Base-by-base conservation (phyloP, 2,113 vertebrate genomes). In the Sander lucioperca region DNA sequence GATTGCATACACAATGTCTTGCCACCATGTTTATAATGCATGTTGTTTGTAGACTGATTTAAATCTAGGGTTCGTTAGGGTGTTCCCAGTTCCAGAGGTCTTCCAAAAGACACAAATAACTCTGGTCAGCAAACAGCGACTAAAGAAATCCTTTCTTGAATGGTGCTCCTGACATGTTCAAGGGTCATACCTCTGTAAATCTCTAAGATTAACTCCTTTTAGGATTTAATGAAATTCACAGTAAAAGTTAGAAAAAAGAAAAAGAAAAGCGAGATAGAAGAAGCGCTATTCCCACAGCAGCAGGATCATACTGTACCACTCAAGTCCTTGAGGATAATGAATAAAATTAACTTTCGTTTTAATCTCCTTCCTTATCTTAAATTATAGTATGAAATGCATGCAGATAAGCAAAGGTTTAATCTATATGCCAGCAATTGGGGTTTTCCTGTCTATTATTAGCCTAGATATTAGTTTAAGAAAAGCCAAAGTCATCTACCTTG, bases 281-380 rank as follows among this genome's bases (percentile, higher is more conserved):
- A 85, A 67, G 65, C 30, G 23, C 64, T 74, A 43, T 81, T 85
- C 56, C 81, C 63, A 18, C 25, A 57, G 80, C 75, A 77, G 39
- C 33, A 59, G 62, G 77, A 87, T 83, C 82, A 83, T 33, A 71
- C 71, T 67, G 74, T 80, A 74, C 74, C 67, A 80, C 58, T 82
- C 66, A 82, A 83, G 77, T 77, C 83, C 77, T 80, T 65, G 13
- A 89, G 81, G 87, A 86, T 79, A 82, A 86, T 72, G 62, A 86
- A 86, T 80, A 66, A 86, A 79, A 87, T 92, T 89, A 86, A 84
- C 83, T 85, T 80, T 74, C 45, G 64, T 51, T 87, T 66, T 86
- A 87, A 89, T 92, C 90, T 86, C 63, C 50, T 51, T 77, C 66
- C 71, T 89, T 79, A 89, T 92, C 88, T 90, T 63, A 89, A 88